Evolutionary conservation across 2,888 invertebrate species (phyloP).

Genomic region (Melieria crassipennis): DNA sequence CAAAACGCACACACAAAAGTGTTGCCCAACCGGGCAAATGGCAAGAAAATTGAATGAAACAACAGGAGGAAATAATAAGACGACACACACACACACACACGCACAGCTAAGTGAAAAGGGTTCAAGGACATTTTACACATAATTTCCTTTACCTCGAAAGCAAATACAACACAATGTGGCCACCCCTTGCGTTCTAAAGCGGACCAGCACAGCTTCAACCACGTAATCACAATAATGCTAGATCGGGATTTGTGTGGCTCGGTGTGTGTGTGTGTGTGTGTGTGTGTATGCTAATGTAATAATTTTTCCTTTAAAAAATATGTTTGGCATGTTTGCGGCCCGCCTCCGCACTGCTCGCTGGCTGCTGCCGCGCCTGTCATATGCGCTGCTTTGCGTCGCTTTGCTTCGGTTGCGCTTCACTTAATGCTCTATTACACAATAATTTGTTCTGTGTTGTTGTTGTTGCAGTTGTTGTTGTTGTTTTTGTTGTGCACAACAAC

Average conservation of each 20-base stretch:
- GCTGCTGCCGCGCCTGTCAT: too few relatives aligned
- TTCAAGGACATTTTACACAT: slow-evolving; percentile 34
- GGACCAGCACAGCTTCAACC: not conserved
- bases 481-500: not conserved
- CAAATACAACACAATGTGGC: too few relatives aligned
- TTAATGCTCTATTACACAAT: slow-evolving; percentile 14
- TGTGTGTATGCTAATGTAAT: slow-evolving; percentile 2
- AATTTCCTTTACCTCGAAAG: too few relatives aligned
- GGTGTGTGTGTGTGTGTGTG: not conserved
- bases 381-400: too few relatives aligned
- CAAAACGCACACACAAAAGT: too few relatives aligned
- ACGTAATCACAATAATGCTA: slow-evolving; percentile 8
- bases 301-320: not conserved
- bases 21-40: not conserved
- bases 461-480: not conserved
- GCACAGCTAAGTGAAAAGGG: slow-evolving; percentile 25
- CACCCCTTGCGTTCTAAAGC: too few relatives aligned
- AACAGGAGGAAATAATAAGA: slow-evolving; percentile 38
- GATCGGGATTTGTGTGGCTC: not conserved
- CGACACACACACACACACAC: not conserved
- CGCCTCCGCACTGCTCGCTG: not conserved
- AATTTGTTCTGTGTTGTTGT: slow-evolving; percentile 8
- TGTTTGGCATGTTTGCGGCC: not conserved
- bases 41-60: not conserved
- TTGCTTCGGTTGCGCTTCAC: not conserved